Evolutionary conservation across 1,140 invertebrate species (phyloP).

Genomic region (Paralvinella palmiformis): DNA sequence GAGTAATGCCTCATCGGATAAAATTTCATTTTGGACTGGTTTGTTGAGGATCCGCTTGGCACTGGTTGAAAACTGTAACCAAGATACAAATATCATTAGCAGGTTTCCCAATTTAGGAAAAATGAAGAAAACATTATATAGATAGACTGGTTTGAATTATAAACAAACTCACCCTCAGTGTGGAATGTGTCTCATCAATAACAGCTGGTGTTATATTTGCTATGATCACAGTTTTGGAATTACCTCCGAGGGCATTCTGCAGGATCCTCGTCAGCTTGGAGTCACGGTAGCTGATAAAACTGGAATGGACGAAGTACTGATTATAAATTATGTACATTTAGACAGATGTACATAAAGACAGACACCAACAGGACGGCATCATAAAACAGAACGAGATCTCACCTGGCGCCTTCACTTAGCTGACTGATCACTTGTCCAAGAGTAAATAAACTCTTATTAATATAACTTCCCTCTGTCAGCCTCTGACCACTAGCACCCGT

Average conservation of each 20-base stretch:
- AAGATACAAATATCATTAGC: neutral
- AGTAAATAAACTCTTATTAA: constrained; percentile 97
- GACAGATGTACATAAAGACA: too few species aligned
- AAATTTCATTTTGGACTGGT: constrained; percentile 56
- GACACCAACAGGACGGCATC: too few species aligned
- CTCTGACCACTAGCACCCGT: constrained; percentile 94
- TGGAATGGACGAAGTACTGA: too few species aligned
- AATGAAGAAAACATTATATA: neutral
- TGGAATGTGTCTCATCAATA: constrained; percentile 59
- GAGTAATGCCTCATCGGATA: constrained; percentile 40
- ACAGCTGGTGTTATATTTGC: constrained; percentile 58
- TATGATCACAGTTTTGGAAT: constrained; percentile 62
- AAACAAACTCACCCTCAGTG: constrained; percentile 47
- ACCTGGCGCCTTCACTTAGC: constrained; percentile 8
- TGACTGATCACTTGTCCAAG: constrained; percentile 96
- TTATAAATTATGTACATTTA: too few species aligned
- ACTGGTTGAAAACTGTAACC: constrained; percentile 55
- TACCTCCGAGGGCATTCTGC: constrained; percentile 61
- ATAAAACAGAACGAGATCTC: too few species aligned
- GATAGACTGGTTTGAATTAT: neutral
- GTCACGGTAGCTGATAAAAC: constrained; percentile 55
- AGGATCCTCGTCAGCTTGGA: constrained; percentile 59
- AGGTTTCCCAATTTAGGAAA: neutral
- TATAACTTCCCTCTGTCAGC: constrained; percentile 97
- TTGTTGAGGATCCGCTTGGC: constrained; percentile 58